Percentiles rank a stretch among this genome's conserved stretches.
Conservation (phyloP, 2,888 invertebrate species). For the Archips xylosteana region DNA sequence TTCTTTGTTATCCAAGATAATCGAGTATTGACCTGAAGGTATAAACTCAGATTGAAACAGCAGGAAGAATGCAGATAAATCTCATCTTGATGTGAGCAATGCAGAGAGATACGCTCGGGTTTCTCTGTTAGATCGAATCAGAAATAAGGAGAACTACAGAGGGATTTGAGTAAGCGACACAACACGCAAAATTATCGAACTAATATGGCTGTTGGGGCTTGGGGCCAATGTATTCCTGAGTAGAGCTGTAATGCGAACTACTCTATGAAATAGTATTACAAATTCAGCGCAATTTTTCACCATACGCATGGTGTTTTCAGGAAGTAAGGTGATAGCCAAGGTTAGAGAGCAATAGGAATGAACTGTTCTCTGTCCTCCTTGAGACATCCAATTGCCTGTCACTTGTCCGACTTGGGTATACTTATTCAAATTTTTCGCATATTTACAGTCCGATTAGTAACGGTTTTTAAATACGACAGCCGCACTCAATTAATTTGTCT, state of each 20-base stretch:
- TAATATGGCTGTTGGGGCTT: too few relatives aligned
- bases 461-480: background rate
- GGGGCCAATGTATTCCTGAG: too few relatives aligned
- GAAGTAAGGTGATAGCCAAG: too few relatives aligned
- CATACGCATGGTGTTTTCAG: too few relatives aligned
- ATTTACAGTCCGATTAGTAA: background rate
- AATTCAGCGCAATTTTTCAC: too few relatives aligned
- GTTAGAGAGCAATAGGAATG: background rate
- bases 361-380: background rate
- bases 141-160: too few relatives aligned
- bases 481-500: background rate
- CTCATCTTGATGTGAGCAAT: background rate
- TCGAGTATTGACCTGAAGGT: slow-evolving; percentile 18
- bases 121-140: too few relatives aligned
- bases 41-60: background rate
- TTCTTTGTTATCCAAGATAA: slow-evolving; percentile 19
- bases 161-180: too few relatives aligned
- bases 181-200: too few relatives aligned
- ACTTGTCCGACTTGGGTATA: background rate
- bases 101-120: too few relatives aligned
- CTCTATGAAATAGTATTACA: too few relatives aligned
- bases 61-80: background rate
- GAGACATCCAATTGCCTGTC: background rate
- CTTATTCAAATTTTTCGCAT: background rate
- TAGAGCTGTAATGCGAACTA: too few relatives aligned